These are phyloP conservation scores for Campopleginae sp. DNA, from an alignment of 2,888 invertebrate genomes.

Conservation along the genomic window DNA sequence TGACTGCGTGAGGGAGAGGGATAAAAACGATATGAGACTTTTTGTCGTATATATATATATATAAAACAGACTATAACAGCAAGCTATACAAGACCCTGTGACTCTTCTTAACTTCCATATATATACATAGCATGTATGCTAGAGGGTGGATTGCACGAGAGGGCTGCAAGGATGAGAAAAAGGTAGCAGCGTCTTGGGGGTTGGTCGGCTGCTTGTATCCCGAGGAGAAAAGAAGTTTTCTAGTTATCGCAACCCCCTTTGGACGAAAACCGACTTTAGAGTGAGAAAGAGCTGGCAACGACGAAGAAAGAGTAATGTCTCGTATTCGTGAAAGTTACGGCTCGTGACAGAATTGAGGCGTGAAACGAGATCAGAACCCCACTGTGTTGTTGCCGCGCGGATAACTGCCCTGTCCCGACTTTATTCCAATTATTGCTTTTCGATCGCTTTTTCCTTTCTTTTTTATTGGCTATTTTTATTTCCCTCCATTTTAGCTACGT, in stretches of 20 bases:
- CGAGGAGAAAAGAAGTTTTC: constrained; percentile 81
- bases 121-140: constrained; percentile 17
- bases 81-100: constrained; percentile 56
- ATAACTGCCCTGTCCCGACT: constrained; percentile 71
- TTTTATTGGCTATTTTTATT: constrained; percentile 35
- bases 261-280: constrained; percentile 38
- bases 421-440: constrained; percentile 83
- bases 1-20: constrained; percentile 64
- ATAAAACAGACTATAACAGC: constrained; percentile 53
- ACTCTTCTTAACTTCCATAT: constrained; percentile 45
- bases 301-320: constrained; percentile 70
- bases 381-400: constrained; percentile 71
- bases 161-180: constrained; percentile 62
- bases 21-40: constrained; percentile 64
- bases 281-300: constrained; percentile 4
- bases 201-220: constrained; percentile 62
- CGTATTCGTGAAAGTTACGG: constrained; percentile 77
- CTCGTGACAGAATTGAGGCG: constrained; percentile 84
- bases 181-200: constrained; percentile 67
- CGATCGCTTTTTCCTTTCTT: constrained; percentile 72
- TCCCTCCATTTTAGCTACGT: not conserved
- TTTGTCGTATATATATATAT: constrained; percentile 60
- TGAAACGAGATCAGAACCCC: constrained; percentile 82
- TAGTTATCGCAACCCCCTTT: constrained; percentile 78
- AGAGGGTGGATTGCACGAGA: constrained; percentile 55